Conservation (phyloP, 2,797 vertebrate species). For the Poecilia gillii region DNA sequence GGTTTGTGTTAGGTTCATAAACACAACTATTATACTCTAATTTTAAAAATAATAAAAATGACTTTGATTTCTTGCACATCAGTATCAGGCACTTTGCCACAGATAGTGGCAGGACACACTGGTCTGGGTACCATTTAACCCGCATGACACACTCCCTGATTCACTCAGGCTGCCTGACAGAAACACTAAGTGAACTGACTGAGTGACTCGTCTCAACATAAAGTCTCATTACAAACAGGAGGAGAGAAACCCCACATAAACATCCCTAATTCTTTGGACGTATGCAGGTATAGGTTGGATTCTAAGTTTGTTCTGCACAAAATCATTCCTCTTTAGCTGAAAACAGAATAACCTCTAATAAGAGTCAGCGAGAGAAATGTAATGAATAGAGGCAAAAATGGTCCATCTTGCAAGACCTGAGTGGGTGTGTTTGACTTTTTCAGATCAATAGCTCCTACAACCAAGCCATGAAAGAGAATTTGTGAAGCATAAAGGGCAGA, state of each 20-base stretch:
- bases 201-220: constrained; percentile 65
- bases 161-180: constrained; percentile 62
- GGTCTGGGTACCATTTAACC: constrained; percentile 75
- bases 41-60: constrained; percentile 27
- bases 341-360: constrained; percentile 37
- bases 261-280: neutral
- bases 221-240: constrained; percentile 64
- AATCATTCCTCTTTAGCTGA: constrained; percentile 10
- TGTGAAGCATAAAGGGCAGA: constrained; percentile 77
- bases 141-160: constrained; percentile 68
- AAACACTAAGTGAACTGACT: constrained; percentile 53
- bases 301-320: constrained; percentile 25
- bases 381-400: constrained; percentile 41
- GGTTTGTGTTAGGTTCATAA: constrained; percentile 53
- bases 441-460: constrained; percentile 75
- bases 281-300: constrained; percentile 19
- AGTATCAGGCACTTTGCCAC: constrained; percentile 67
- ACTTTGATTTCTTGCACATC: constrained; percentile 72
- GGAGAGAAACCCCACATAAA: constrained; percentile 34
- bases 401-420: constrained; percentile 35
- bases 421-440: constrained; percentile 75
- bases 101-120: constrained; percentile 71
- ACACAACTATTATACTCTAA: constrained; percentile 52
- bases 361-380: constrained; percentile 37
- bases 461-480: constrained; percentile 71